These are phyloP conservation scores for Leuciscus idus DNA, from an alignment of 2,113 vertebrate species.

Conservation along the genomic window DNA sequence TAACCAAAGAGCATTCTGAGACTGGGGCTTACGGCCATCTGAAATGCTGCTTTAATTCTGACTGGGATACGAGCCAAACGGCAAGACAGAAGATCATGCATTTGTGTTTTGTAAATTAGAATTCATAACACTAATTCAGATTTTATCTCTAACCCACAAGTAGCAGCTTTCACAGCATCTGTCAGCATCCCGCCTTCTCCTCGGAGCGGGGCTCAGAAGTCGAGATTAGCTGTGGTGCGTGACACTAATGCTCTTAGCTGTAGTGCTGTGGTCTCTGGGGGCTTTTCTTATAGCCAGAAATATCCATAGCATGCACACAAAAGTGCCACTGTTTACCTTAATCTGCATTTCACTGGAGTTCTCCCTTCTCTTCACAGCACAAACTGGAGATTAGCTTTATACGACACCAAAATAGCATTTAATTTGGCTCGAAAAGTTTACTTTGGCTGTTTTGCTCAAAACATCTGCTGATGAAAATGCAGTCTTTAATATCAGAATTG, in stretches of 20 bases:
- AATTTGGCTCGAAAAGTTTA: neutral
- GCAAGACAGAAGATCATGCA: slow-evolving; percentile 12
- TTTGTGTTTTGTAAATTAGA: slow-evolving; percentile 48
- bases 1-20: slow-evolving; percentile 45
- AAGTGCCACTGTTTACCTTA: slow-evolving; percentile 50
- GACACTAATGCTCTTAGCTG: slow-evolving; percentile 52
- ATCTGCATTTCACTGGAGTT: slow-evolving; percentile 59
- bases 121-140: slow-evolving; percentile 46
- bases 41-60: slow-evolving; percentile 61
- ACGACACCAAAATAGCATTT: slow-evolving; percentile 59
- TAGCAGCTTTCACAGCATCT: slow-evolving; percentile 27
- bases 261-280: slow-evolving; percentile 13
- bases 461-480: neutral
- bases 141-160: slow-evolving; percentile 36
- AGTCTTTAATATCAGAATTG: neutral
- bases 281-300: slow-evolving; percentile 31
- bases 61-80: slow-evolving; percentile 11
- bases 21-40: slow-evolving; percentile 58
- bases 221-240: slow-evolving; percentile 49
- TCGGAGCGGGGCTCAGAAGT: slow-evolving; percentile 11
- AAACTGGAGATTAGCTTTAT: slow-evolving; percentile 43
- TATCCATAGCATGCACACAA: slow-evolving; percentile 36
- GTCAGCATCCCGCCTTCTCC: slow-evolving; percentile 13
- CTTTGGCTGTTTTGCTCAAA: neutral
- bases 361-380: slow-evolving; percentile 31